phyloP scores from a whole-genome alignment of 2,797 vertebrate species.

The Aphelocoma californica region DNA sequence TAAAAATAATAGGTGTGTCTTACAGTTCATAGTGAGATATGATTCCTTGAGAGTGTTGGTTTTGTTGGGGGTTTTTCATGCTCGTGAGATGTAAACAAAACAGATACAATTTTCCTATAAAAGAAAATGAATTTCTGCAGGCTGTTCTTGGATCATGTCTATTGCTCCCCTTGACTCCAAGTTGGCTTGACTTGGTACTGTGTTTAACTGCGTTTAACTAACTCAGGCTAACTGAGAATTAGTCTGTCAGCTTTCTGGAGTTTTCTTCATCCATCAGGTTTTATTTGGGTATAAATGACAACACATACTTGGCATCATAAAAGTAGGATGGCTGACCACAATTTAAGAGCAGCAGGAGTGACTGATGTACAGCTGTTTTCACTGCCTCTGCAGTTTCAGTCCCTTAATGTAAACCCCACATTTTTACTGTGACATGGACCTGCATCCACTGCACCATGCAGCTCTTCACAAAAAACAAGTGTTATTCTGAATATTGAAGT shows the following conservation, averaged over 20 bases:
- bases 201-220: slow-evolving; percentile 7
- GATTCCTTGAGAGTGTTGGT: not conserved
- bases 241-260: not conserved
- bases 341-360: not conserved
- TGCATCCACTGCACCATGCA: not conserved
- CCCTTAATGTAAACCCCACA: not conserved
- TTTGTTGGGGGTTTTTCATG: not conserved
- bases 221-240: not conserved
- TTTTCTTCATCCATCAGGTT: not conserved
- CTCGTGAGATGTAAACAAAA: not conserved
- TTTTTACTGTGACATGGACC: not conserved
- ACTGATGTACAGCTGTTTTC: not conserved
- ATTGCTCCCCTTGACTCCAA: not conserved
- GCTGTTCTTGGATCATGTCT: not conserved
- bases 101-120: not conserved
- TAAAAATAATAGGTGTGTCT: not conserved
- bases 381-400: not conserved
- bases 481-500: not conserved
- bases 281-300: slow-evolving; percentile 3
- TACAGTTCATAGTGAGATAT: not conserved
- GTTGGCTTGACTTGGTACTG: not conserved
- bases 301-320: not conserved
- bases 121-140: not conserved
- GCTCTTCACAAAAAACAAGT: not conserved
- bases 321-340: not conserved